A percentile compares a stretch with the other conserved stretches of the same genome.
Evolutionary conservation across 1,140 invertebrate species (phyloP).

Genomic region (Aphelinus atriplicis): DNA sequence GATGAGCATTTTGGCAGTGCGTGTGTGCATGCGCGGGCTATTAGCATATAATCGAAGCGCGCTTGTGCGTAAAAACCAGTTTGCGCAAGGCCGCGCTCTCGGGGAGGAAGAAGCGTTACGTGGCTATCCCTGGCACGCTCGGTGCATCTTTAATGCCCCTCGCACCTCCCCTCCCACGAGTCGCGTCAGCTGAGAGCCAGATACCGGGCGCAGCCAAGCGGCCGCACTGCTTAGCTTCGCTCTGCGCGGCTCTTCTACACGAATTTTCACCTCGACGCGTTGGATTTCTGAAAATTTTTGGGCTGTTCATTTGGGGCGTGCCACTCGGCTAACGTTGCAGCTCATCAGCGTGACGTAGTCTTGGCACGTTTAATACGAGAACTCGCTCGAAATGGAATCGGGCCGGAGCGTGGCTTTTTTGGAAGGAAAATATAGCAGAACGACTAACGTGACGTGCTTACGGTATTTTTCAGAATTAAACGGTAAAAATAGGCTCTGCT

Average conservation of each 20-base stretch:
- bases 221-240: too few relatives aligned
- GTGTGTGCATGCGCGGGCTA: constrained; percentile 36
- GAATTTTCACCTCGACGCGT: too few relatives aligned
- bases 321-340: too few relatives aligned
- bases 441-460: too few relatives aligned
- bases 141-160: constrained; percentile 32
- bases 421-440: too few relatives aligned
- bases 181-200: constrained; percentile 17
- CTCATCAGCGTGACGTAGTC: too few relatives aligned
- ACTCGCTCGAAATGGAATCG: constrained; percentile 8
- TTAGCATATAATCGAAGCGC: constrained; percentile 64
- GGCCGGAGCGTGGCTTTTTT: background rate
- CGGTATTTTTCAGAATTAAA: too few relatives aligned
- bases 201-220: background rate
- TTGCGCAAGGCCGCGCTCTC: constrained; percentile 63
- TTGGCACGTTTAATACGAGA: too few relatives aligned
- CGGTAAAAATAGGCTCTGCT: too few relatives aligned
- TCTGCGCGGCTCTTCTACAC: too few relatives aligned
- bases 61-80: constrained; percentile 60
- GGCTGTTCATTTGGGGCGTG: too few relatives aligned
- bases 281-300: too few relatives aligned
- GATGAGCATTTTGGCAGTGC: background rate
- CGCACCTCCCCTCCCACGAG: background rate
- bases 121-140: constrained; percentile 46
- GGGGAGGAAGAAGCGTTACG: constrained; percentile 57